Evolutionary conservation across 2,113 vertebrate genomes (phyloP).

Genomic region (Variabilichromis moorii): DNA sequence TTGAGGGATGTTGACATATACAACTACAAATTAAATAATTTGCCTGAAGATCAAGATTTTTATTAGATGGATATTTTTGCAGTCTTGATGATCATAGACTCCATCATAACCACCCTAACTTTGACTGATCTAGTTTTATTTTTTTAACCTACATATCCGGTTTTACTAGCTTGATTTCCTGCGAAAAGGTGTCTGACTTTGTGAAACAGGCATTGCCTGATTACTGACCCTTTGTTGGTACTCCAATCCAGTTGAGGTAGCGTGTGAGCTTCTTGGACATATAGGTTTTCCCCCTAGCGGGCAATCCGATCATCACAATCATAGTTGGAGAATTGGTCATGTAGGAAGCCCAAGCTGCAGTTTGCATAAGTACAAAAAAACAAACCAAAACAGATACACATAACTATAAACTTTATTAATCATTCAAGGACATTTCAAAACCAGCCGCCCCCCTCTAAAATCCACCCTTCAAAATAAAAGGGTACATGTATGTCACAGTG

Average conservation of each 20-base stretch:
- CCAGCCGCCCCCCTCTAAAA: background rate
- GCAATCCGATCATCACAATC: conserved; percentile 96
- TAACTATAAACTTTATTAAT: background rate
- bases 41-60: background rate
- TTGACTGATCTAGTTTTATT: background rate
- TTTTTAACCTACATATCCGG: background rate
- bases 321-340: conserved; percentile 96
- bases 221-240: conserved; percentile 88
- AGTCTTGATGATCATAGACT: background rate
- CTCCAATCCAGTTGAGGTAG: conserved; percentile 98
- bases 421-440: background rate
- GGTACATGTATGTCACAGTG: too few species aligned
- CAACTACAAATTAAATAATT: background rate
- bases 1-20: background rate
- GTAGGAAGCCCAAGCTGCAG: conserved; percentile 91
- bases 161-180: background rate
- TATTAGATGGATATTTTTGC: background rate
- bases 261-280: conserved; percentile 97
- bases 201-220: background rate
- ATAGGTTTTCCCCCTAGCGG: conserved; percentile 88
- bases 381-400: background rate
- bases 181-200: background rate
- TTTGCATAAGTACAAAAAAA: background rate
- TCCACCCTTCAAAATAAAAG: background rate
- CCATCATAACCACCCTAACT: background rate